These are phyloP conservation scores for Lasioglossum zephyrum DNA, from an alignment of 2,888 invertebrate species.

Conservation along the genomic window DNA sequence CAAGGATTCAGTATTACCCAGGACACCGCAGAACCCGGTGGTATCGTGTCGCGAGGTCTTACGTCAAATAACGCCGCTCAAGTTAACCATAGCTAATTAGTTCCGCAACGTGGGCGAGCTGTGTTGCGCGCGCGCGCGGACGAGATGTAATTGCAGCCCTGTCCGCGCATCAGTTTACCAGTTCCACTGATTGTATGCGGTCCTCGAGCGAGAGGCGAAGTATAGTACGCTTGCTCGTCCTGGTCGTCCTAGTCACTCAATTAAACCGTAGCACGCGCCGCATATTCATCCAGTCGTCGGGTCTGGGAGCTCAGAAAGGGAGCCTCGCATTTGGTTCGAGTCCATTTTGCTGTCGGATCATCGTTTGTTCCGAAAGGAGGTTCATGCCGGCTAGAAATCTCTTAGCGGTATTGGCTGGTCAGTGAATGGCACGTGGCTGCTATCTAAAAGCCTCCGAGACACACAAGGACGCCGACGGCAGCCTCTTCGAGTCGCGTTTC, in stretches of 20 bases:
- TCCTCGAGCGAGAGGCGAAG: slow-evolving; percentile 10
- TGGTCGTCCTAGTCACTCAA: slow-evolving; percentile 1
- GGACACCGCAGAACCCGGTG: background rate
- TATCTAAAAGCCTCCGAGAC: slow-evolving; percentile 35
- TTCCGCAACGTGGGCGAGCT: slow-evolving; percentile 10
- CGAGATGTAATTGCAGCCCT: slow-evolving; percentile 44
- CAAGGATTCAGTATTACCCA: background rate
- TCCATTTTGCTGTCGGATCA: slow-evolving; percentile 6
- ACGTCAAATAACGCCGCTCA: slow-evolving; percentile 28
- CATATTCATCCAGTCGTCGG: slow-evolving; percentile 19
- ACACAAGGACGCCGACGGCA: background rate
- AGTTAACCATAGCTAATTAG: slow-evolving; percentile 56
- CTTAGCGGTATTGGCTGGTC: slow-evolving; percentile 45
- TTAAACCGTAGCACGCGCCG: slow-evolving; percentile 43
- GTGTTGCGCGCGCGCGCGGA: background rate
- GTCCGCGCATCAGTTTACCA: slow-evolving; percentile 47
- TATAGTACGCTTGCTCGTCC: slow-evolving; percentile 20
- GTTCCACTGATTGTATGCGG: slow-evolving; percentile 32
- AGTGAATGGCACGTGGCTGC: slow-evolving; percentile 36
- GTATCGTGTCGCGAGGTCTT: slow-evolving; percentile 26
- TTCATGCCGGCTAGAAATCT: slow-evolving; percentile 26
- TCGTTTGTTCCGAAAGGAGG: slow-evolving; percentile 19
- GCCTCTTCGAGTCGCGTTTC: background rate
- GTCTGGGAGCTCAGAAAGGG: background rate
- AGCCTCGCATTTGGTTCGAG: background rate